A percentile compares a stretch with the other conserved stretches of the same genome.
These are phyloP conservation scores for Agriopis aurantiaria DNA, from an alignment of 2,888 invertebrate genomes.

Conservation along the genomic window DNA sequence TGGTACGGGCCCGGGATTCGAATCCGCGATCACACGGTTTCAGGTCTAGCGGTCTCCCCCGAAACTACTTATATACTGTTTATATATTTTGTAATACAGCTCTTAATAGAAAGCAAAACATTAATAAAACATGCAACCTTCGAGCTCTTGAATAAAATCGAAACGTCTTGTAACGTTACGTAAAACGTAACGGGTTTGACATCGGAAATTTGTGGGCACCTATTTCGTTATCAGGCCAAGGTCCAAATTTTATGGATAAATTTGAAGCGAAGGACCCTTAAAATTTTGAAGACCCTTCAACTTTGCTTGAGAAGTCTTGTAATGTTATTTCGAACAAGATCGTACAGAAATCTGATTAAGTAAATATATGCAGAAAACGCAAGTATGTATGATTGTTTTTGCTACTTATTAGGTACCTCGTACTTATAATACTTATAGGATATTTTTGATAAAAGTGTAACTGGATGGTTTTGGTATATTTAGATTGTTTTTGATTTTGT, in stretches of 20 bases:
- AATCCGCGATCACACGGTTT: no score
- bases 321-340: constrained; percentile 51
- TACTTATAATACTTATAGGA: no score
- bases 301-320: constrained; percentile 44
- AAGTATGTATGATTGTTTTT: no score
- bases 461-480: no score
- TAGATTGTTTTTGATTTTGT: no score
- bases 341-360: constrained; percentile 44
- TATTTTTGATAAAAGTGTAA: no score
- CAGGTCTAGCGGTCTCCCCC: no score
- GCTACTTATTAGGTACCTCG: no score
- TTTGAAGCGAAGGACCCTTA: constrained; percentile 51
- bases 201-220: constrained; percentile 28
- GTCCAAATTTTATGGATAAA: constrained; percentile 56
- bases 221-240: constrained; percentile 34
- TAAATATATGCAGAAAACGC: constrained; percentile 29
- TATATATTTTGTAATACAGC: no score
- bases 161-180: not conserved
- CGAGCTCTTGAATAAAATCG: not conserved
- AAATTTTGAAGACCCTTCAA: constrained; percentile 47
- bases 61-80: no score
- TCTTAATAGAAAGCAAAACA: not conserved
- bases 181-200: not conserved
- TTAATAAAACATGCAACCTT: not conserved
- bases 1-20: no score